phyloP scores from a whole-genome alignment of 2,888 invertebrate species.

The Baronia brevicornis region DNA sequence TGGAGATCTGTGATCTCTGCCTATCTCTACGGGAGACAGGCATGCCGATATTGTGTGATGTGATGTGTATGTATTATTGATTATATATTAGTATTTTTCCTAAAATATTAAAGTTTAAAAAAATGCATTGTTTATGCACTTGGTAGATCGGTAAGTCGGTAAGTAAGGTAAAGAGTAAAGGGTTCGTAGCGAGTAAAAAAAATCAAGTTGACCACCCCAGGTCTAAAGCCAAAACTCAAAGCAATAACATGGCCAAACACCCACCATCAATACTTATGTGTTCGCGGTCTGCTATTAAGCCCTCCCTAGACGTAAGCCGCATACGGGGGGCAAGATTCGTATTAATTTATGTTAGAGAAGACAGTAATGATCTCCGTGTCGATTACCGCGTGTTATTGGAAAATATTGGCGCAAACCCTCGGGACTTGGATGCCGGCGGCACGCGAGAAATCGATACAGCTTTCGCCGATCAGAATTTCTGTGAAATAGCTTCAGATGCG shows the following conservation, averaged over 20 bases:
- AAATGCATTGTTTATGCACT: too few species aligned
- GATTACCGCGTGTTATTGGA: conserved; percentile 64
- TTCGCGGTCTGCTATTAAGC: conserved; percentile 19
- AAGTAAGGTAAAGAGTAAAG: too few species aligned
- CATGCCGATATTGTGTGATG: too few species aligned
- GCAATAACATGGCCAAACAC: conserved; percentile 10
- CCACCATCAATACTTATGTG: conserved; percentile 22
- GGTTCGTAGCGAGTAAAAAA: too few species aligned
- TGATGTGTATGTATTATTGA: too few species aligned
- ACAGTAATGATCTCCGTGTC: conserved; percentile 63
- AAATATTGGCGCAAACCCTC: conserved; percentile 53
- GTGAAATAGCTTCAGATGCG: too few species aligned
- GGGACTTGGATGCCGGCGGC: conserved; percentile 19
- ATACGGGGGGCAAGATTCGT: conserved; percentile 22
- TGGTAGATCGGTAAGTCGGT: too few species aligned
- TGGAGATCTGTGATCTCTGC: too few species aligned
- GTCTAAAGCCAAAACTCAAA: neutral
- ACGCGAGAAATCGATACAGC: neutral
- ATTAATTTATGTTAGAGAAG: conserved; percentile 68
- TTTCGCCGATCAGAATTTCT: conserved; percentile 5
- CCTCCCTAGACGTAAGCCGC: conserved; percentile 22
- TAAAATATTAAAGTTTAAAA: too few species aligned
- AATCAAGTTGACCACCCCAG: too few species aligned
- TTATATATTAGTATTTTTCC: too few species aligned
- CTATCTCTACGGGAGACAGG: too few species aligned